Percentiles rank a stretch among this genome's conserved stretches.
phyloP scores from a whole-genome alignment of 1,140 invertebrate species.

The Holcopasites calliopsidis region DNA sequence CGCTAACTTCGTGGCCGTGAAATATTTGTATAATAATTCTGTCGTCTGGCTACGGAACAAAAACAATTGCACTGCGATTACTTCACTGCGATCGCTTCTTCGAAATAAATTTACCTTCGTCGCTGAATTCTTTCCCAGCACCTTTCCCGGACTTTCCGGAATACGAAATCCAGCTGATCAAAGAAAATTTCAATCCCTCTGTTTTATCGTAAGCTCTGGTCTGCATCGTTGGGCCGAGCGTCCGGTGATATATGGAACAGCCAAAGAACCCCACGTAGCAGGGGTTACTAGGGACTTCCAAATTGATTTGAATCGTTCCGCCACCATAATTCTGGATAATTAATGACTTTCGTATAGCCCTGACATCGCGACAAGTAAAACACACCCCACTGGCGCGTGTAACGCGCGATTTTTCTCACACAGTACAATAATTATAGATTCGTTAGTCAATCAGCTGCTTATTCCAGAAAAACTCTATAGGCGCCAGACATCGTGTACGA shows the following conservation, averaged over 20 bases:
- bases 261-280: conserved; percentile 42
- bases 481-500: no score
- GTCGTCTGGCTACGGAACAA: not conserved
- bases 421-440: no score
- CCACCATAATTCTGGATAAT: conserved; percentile 62
- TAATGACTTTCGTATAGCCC: conserved; percentile 56
- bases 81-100: no score
- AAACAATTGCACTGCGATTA: no score
- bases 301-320: conserved; percentile 68
- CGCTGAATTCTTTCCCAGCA: no score
- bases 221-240: conserved; percentile 26
- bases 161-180: conserved; percentile 32
- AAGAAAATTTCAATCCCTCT: conserved; percentile 18
- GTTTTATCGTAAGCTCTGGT: not conserved
- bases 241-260: conserved; percentile 62
- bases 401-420: conserved; percentile 29
- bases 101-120: not conserved
- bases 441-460: not conserved
- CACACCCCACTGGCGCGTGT: conserved; percentile 20
- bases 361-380: conserved; percentile 52
- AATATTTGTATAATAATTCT: conserved; percentile 42
- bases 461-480: no score
- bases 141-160: not conserved
- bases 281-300: conserved; percentile 55
- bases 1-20: conserved; percentile 29